Evolutionary conservation across 37 sponge, comb jelly and placozoan species (phyloP).

Genomic region (Spongilla lacustris): DNA sequence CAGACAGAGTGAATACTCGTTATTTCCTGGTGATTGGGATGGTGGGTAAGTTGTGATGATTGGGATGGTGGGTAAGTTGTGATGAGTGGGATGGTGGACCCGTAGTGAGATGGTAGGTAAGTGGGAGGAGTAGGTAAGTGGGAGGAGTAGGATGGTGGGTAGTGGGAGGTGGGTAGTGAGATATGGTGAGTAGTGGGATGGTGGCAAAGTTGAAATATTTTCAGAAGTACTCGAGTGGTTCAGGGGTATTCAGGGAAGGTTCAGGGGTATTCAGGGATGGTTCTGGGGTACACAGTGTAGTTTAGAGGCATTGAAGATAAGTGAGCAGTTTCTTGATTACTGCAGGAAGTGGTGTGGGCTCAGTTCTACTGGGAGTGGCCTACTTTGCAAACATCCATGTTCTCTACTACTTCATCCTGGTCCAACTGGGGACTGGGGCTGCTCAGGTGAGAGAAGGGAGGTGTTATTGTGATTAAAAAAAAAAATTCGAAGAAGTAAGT

Average conservation of each 20-base stretch:
- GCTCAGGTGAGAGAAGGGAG: conserved; percentile 36
- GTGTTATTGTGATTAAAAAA: no score
- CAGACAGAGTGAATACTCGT: conserved; percentile 59
- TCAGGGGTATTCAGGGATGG: background rate
- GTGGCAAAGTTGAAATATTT: no score
- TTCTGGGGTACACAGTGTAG: background rate
- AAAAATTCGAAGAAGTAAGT: no score
- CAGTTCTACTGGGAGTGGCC: conserved; percentile 77
- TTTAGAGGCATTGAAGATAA: background rate
- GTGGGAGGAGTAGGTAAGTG: background rate
- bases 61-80: no score
- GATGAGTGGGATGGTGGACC: no score
- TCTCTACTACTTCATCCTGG: conserved; percentile 79
- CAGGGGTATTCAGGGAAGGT: no score
- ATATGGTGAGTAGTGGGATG: no score
- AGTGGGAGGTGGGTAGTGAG: no score
- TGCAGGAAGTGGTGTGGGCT: conserved; percentile 59
- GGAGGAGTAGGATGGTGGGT: background rate
- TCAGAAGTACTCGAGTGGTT: no score
- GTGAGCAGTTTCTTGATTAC: background rate
- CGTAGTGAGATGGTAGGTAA: no score
- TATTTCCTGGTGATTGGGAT: conserved; percentile 68
- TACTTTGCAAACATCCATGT: conserved; percentile 83
- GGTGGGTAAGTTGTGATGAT: conserved; percentile 13
- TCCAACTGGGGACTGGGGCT: conserved; percentile 79